Percentiles rank a stretch among this genome's conserved stretches.
Conservation (phyloP, 1,140 invertebrate genomes). For the Vollenhovia emeryi region DNA sequence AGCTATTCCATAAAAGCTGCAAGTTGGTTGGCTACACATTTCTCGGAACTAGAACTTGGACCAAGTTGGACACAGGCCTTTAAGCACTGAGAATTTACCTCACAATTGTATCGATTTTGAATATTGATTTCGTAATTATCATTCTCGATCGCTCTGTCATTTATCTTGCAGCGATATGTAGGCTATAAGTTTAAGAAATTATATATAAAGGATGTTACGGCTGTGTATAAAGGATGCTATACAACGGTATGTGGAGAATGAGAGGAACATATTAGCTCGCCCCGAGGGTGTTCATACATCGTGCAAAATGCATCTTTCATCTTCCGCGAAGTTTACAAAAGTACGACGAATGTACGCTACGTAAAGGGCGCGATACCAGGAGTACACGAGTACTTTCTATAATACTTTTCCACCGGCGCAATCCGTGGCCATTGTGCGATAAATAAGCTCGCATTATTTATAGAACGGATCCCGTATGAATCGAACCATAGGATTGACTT, state of each 20-base stretch:
- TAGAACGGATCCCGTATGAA: not conserved
- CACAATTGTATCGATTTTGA: not conserved
- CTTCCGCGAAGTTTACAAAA: not conserved
- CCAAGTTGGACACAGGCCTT: too few species aligned
- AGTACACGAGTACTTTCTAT: not conserved
- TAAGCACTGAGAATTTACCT: not conserved
- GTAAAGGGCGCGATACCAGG: not conserved
- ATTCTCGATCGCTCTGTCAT: not conserved
- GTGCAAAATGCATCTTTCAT: constrained; percentile 9
- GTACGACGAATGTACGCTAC: not conserved
- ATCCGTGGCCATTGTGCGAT: not conserved
- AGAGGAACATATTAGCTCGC: not conserved
- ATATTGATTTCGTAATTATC: not conserved
- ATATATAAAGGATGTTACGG: not conserved
- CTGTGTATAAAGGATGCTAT: too few species aligned
- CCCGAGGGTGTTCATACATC: not conserved
- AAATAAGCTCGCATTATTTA: constrained; percentile 7
- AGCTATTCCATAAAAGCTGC: too few species aligned
- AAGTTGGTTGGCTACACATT: too few species aligned
- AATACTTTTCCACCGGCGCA: not conserved
- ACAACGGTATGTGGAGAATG: not conserved
- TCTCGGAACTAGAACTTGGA: too few species aligned
- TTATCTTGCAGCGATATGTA: not conserved
- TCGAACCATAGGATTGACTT: not conserved
- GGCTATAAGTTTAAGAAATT: not conserved